Conservation (phyloP, 2,888 invertebrate species). For the Spisula subtruncata region DNA sequence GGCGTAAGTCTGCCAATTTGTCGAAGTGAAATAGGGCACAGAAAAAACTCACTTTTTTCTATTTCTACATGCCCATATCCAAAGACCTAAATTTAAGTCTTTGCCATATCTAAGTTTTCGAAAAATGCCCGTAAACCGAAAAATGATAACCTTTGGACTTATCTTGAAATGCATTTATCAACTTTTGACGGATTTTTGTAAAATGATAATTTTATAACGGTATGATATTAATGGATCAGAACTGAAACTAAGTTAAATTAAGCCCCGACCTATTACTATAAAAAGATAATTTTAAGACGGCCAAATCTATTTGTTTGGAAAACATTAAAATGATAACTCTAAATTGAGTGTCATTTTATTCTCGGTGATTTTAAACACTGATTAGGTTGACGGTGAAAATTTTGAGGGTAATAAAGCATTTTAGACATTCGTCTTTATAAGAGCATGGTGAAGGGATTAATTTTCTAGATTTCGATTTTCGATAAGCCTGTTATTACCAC, state of each 20-base stretch:
- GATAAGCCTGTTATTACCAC: background rate
- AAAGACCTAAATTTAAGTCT: too few relatives aligned
- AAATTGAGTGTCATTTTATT: background rate
- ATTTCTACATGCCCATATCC: too few relatives aligned
- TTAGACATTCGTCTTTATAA: background rate
- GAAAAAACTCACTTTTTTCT: too few relatives aligned
- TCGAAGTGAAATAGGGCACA: too few relatives aligned
- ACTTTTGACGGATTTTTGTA: background rate
- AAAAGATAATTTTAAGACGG: background rate
- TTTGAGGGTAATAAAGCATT: conserved; percentile 2
- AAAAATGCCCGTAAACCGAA: too few relatives aligned
- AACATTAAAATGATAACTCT: background rate
- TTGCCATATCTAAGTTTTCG: too few relatives aligned
- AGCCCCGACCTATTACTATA: background rate
- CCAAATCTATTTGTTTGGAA: background rate
- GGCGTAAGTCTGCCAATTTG: too few relatives aligned
- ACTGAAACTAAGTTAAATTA: background rate
- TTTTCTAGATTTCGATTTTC: background rate
- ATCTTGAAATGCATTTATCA: background rate
- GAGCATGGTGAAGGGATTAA: background rate
- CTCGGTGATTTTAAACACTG: background rate
- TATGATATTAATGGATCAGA: background rate
- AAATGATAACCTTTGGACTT: background rate
- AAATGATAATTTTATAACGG: background rate
- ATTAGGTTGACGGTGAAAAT: background rate